A percentile compares a stretch with the other conserved stretches of the same genome.
Evolutionary conservation across 2,888 invertebrate species (phyloP).

Genomic region (Acanthococcus lagerstroemiae): DNA sequence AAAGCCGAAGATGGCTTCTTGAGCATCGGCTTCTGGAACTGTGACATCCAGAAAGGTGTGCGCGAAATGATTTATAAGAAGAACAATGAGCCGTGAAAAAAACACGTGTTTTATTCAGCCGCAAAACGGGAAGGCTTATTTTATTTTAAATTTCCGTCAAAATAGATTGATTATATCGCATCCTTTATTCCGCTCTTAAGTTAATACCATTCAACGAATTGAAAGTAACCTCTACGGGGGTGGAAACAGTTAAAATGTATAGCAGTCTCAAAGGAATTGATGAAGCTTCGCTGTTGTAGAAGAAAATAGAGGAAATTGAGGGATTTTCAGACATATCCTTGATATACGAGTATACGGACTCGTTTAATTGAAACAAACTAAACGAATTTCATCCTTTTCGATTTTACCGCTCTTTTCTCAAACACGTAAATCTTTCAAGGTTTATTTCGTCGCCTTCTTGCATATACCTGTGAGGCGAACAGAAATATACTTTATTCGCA

Average conservation of each 20-base stretch:
- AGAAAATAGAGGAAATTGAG: slow-evolving; percentile 24
- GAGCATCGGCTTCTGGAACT: too few relatives aligned
- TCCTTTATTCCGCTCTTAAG: slow-evolving; percentile 12
- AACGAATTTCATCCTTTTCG: too few relatives aligned
- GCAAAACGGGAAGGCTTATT: not conserved
- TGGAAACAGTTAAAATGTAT: slow-evolving; percentile 18
- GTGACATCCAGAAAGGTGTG: too few relatives aligned
- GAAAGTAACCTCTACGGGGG: slow-evolving; percentile 10
- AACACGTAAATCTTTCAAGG: too few relatives aligned
- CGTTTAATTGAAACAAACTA: too few relatives aligned
- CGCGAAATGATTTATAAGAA: not conserved
- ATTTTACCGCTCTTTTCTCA: too few relatives aligned
- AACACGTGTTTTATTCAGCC: not conserved
- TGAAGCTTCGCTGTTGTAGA: slow-evolving; percentile 7
- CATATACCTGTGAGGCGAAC: too few relatives aligned
- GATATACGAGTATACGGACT: too few relatives aligned
- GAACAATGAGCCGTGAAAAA: too few relatives aligned
- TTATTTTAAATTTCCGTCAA: slow-evolving; percentile 25
- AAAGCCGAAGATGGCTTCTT: too few relatives aligned
- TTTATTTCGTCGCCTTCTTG: too few relatives aligned
- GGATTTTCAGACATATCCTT: slow-evolving; percentile 16
- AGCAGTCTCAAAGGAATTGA: slow-evolving; percentile 18
- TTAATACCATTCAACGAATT: slow-evolving; percentile 19
- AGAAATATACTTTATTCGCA: too few relatives aligned
- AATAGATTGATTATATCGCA: slow-evolving; percentile 24